Base-by-base conservation (phyloP, 2,113 vertebrate species). In the Phyllostomus hastatus region DNA sequence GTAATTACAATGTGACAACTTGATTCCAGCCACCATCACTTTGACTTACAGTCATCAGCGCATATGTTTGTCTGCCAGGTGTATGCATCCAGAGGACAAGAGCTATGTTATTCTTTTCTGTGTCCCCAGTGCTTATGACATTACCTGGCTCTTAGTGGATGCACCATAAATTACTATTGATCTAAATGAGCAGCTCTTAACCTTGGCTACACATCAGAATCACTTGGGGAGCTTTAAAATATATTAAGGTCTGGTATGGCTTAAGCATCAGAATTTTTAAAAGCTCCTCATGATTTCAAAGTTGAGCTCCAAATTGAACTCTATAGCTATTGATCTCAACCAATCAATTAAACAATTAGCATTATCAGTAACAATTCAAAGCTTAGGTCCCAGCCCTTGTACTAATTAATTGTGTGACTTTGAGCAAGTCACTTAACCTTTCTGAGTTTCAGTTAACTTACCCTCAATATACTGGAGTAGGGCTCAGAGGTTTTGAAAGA, bases 331-430 rank as follows among this genome's bases (percentile, higher is more conserved):
- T 80, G 46, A 70, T 70, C 61, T 90, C 73, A 95, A 73, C 38
- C 28, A 73, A 8, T 52, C 46, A 79, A 78, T 35, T 31, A 80
- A 46, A 72, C 75, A 35, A 50, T 79, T 52, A 95, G 78, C 6
- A 80, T 83, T 93, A 90, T 95, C 35, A 43, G 43, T 54, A 90
- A 81, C 7, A 82, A 52, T n/a, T 90, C 31, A 93, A 87, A 87
- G 15, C 26, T 87, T 31, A 82, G 46, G 35, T 54, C 9, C 14
- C 35, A 80, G 48, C 46, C 73, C n/a, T 93, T 35, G 9, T 50
- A 69, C 10, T 76, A 43, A 87, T 69, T 48, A 69, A 28, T 31
- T 87, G 10, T 82, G 67, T 87, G 76, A 80, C 10, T 83, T 54
- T 80, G 70, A 10, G 17, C 4, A 93, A 86, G n/a, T 78, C 17